Conservation (phyloP, 1,140 invertebrate species). For the Zaprionus taronus region DNA sequence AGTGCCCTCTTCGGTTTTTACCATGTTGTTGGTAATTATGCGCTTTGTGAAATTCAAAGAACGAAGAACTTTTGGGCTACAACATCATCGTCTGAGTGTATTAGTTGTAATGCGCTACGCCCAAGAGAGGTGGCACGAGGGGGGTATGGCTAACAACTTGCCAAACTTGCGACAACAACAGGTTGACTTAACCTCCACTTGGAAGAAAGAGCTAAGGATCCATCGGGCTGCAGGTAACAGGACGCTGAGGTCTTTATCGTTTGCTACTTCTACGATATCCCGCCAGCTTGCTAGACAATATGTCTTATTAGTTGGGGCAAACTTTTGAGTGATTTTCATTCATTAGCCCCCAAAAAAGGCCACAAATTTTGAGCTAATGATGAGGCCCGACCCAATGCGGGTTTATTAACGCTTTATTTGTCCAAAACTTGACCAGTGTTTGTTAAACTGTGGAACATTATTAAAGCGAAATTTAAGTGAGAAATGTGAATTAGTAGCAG, state of each 20-base stretch:
- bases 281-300: slow-evolving; percentile 60
- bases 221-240: slow-evolving; percentile 12
- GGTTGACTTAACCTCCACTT: slow-evolving; percentile 25
- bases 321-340: slow-evolving; percentile 74
- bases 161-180: slow-evolving; percentile 73
- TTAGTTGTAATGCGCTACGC: slow-evolving; percentile 77
- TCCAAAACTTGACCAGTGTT: not conserved
- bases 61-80: slow-evolving; percentile 68
- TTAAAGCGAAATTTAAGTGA: slow-evolving; percentile 3
- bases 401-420: slow-evolving; percentile 45
- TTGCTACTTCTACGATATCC: slow-evolving; percentile 1
- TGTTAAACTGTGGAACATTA: not conserved
- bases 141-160: slow-evolving; percentile 53
- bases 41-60: slow-evolving; percentile 75
- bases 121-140: slow-evolving; percentile 32
- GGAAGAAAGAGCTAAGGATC: slow-evolving; percentile 22
- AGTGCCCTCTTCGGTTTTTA: slow-evolving; percentile 29
- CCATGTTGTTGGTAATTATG: slow-evolving; percentile 81
- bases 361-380: slow-evolving; percentile 67
- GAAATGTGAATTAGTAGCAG: not conserved
- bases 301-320: slow-evolving; percentile 67
- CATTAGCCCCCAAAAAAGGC: slow-evolving; percentile 48
- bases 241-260: slow-evolving; percentile 33
- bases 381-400: slow-evolving; percentile 52
- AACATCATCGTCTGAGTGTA: slow-evolving; percentile 70